phyloP scores from a whole-genome alignment of 2,113 vertebrate genomes.

The Brienomyrus brachyistius region DNA sequence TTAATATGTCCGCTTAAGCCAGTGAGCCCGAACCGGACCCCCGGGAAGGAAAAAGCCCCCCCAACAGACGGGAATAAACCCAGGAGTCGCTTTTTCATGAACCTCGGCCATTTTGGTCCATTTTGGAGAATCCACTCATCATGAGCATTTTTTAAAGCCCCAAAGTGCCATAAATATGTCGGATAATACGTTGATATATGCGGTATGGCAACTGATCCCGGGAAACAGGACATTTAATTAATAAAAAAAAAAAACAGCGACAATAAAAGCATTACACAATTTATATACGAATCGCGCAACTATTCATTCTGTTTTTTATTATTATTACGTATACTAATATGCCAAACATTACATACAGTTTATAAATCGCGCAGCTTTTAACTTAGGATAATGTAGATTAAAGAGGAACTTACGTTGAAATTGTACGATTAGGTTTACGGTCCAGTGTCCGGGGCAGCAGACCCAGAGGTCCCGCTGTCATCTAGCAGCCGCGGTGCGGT shows the following conservation, averaged over 20 bases:
- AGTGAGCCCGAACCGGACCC: background rate
- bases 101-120: background rate
- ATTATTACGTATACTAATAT: background rate
- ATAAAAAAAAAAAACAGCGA: background rate
- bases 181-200: background rate
- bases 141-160: background rate
- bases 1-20: background rate
- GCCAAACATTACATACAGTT: background rate
- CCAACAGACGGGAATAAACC: background rate
- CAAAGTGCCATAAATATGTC: background rate
- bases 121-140: background rate
- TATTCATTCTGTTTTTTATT: background rate
- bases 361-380: background rate
- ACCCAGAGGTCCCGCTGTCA: background rate
- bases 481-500: background rate
- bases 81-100: background rate
- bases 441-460: constrained; percentile 11
- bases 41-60: background rate
- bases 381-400: background rate
- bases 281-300: background rate
- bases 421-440: background rate
- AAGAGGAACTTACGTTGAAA: constrained; percentile 5
- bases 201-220: background rate
- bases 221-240: background rate
- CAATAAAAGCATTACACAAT: background rate